Base-by-base conservation (phyloP, 2,113 vertebrate genomes). In the Sminthopsis crassicaudata region DNA sequence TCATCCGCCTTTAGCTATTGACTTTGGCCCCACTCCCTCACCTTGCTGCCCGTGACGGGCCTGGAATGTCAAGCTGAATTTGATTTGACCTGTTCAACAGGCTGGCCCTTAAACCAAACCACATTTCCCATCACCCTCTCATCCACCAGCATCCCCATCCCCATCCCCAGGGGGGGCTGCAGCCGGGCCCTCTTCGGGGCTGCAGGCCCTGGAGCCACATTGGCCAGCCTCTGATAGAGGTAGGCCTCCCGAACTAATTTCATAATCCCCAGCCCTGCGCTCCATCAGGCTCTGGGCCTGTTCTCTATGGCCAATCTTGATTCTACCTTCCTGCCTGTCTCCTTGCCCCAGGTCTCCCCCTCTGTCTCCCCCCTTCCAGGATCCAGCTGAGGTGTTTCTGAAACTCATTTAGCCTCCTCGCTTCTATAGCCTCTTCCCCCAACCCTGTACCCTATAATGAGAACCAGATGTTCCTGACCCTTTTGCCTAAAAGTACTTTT, bases 51-150 rank as follows among this genome's bases (percentile, higher is more conserved):
- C 67, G 67, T 94, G 96, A 96, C 96, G 11, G 0, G 94, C 76
- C 91, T 96, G 96, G 97, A 97, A 97, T 97, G 96, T 96, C 96
- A 95, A 94, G 96, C 96, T 97, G 97, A 98, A 96, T 97, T 97
- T 97, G 95, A 96, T 98, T 96, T 96, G 96, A 94, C 95, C 96
- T 94, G 42, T 95, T 96, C 76, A 51, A 7, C 8, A 0, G 93
- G 91, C 91, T 90, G 54, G 96, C 46, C 95, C 94, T 90, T 98
- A 97, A 98, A 97, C 97, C 95, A 95, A 97, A 98, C 97, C 97
- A 96, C 52, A 97, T 97, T 97, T 96, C 91, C 0, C 0, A 55
- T 1, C 14, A 94, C 96, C 91, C 0, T 0, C 67, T 1, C 14
- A 94, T 54, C 90, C 93, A 26, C 90, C 60, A 1, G 92, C 26